Conservation (phyloP, 1,140 invertebrate genomes). For the Cydia splendana region DNA sequence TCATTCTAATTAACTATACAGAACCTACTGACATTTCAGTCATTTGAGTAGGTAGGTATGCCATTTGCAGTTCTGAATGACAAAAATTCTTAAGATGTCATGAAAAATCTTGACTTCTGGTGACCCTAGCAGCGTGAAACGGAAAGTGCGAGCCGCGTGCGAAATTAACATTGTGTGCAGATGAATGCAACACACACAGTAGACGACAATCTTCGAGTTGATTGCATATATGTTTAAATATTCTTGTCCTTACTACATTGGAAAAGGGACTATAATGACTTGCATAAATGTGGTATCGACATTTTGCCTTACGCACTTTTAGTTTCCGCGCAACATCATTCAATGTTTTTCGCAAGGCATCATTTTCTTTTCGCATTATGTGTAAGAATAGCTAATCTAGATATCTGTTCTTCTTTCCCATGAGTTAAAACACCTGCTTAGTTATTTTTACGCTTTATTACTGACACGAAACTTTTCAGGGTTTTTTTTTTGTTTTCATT, state of each 20-base stretch:
- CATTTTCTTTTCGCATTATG: background rate
- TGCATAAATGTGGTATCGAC: background rate
- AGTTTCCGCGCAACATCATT: conserved; percentile 10
- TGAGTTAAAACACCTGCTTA: background rate
- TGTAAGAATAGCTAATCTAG: conserved; percentile 11
- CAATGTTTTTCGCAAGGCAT: conserved; percentile 8
- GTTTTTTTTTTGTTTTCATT: background rate
- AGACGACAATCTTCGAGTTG: background rate
- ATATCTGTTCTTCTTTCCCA: background rate
- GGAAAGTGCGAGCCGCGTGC: conserved; percentile 57
- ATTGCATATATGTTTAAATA: background rate
- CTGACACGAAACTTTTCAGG: background rate
- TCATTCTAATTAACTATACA: no score
- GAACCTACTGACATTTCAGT: no score
- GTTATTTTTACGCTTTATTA: background rate
- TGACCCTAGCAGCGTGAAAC: conserved; percentile 43
- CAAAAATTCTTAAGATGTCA: no score
- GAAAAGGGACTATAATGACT: background rate
- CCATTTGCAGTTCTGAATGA: no score
- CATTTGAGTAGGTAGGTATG: no score
- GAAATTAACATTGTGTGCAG: conserved; percentile 53
- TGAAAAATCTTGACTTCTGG: background rate
- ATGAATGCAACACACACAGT: conserved; percentile 33
- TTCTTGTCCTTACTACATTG: background rate
- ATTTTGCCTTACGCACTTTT: background rate